phyloP scores from a whole-genome alignment of 2,888 invertebrate species.

The Arctia plantaginis region DNA sequence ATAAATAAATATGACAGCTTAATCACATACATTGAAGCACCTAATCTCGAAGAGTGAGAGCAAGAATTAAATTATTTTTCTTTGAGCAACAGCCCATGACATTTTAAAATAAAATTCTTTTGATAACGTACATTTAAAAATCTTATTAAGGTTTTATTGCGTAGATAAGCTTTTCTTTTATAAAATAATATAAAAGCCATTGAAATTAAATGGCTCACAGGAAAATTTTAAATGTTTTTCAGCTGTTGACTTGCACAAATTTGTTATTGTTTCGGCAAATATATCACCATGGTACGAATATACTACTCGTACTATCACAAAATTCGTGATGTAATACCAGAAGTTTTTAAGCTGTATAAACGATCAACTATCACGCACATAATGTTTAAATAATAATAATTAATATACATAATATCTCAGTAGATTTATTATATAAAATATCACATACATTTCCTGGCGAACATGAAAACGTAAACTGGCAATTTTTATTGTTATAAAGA shows the following conservation, averaged over 20 bases:
- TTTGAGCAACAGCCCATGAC: slow-evolving; percentile 37
- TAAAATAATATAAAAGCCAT: slow-evolving; percentile 4
- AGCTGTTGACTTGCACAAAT: not conserved
- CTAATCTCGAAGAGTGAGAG: slow-evolving; percentile 19
- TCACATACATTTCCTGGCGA: too few relatives aligned
- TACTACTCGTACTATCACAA: not conserved
- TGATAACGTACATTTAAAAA: slow-evolving; percentile 27
- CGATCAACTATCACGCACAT: too few relatives aligned
- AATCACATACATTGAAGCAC: not conserved
- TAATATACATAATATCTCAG: too few relatives aligned
- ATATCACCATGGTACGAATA: not conserved
- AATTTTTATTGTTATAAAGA: too few relatives aligned
- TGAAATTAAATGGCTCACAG: not conserved
- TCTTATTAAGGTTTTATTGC: slow-evolving; percentile 25
- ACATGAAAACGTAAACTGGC: too few relatives aligned
- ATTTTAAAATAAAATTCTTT: slow-evolving; percentile 35
- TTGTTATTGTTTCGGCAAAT: not conserved
- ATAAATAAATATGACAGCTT: not conserved
- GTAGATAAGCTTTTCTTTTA: slow-evolving; percentile 20
- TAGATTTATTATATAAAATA: too few relatives aligned
- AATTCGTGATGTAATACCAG: not conserved
- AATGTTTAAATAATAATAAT: too few relatives aligned
- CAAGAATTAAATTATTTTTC: slow-evolving; percentile 35
- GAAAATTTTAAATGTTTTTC: not conserved
- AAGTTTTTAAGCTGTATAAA: too few relatives aligned